Base-by-base conservation (phyloP, 2,888 invertebrate species). In the Zhengitettix transpicula region DNA sequence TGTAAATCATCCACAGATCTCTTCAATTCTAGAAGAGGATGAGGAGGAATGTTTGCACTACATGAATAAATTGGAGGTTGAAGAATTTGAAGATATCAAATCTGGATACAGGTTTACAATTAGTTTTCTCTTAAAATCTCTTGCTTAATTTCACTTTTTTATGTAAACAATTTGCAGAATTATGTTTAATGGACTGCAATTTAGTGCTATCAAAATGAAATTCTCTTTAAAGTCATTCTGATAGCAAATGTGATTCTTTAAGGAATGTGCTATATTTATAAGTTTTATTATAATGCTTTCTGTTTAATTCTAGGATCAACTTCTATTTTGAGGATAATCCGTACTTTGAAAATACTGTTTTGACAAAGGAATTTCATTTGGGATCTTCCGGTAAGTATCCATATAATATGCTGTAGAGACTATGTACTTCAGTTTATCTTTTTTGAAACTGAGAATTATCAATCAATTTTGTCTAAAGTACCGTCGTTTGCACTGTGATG, bases 81-180 rank as follows among this genome's bases (percentile, higher is more conserved):
- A 89, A 70, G 89, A 90, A 70, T 88, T 87, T 69, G 90, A 90
- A 68, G 89, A 92, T 70, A 89, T 89, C 63, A 88, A 88, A 72
- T 86, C 86, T 40, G 91, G 91, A 7, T 92, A 87, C 74, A 71
- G 72, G 68, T 68, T 61, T 57, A 55, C 1, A n/a, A 40, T 3
- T 40, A 2, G 1, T 16, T 9, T 5, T 28, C 7, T 28, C 28
- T 28, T 28, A 28, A 28, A 2, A 28, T 28, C 7, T 28, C 28
- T 5, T 5, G 28, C 7, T 28, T 28, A 28, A 28, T 28, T 7
- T 28, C 28, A 2, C 28, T 28, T 28, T 28, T 28, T 28, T 28
- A 28, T 28, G 7, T 28, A 7, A 28, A 28, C 28, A 28, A 28
- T 28, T 28, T 28, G 28, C 28, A 28, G 28, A 28, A 28, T 28